Evolutionary conservation across 2,888 invertebrate species (phyloP).

Genomic region (Lasioglossum marginatum): DNA sequence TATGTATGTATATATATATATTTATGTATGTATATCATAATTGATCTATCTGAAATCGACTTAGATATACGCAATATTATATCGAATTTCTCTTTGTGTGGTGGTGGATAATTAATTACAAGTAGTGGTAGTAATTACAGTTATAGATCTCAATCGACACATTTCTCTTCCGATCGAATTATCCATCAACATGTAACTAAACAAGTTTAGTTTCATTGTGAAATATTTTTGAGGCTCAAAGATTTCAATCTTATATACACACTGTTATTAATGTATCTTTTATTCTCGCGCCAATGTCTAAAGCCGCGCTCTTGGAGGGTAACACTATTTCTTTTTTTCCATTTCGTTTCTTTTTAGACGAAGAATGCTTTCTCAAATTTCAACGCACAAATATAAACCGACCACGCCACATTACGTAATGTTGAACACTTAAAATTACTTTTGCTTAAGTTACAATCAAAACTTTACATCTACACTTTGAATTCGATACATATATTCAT

Average conservation of each 20-base stretch:
- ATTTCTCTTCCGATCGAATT: slow-evolving; percentile 33
- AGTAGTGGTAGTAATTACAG: slow-evolving; percentile 64
- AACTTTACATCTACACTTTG: slow-evolving; percentile 58
- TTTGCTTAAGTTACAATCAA: slow-evolving; percentile 53
- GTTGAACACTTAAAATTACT: slow-evolving; percentile 56
- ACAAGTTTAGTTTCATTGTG: slow-evolving; percentile 34
- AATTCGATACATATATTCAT: slow-evolving; percentile 51
- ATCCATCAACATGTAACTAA: slow-evolving; percentile 33
- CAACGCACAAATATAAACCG: slow-evolving; percentile 42
- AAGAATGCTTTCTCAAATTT: slow-evolving; percentile 33
- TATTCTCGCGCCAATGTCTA: slow-evolving; percentile 28
- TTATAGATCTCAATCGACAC: slow-evolving; percentile 51
- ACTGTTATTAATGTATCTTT: slow-evolving; percentile 42
- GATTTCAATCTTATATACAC: slow-evolving; percentile 62
- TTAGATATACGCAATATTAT: slow-evolving; percentile 69
- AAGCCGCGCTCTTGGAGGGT: slow-evolving; percentile 22
- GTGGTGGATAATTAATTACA: slow-evolving; percentile 66
- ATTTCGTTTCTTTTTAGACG: slow-evolving; percentile 29
- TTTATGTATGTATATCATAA: slow-evolving; percentile 52
- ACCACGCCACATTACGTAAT: slow-evolving; percentile 38
- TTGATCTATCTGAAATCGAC: slow-evolving; percentile 71
- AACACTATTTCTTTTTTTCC: slow-evolving; percentile 34
- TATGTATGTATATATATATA: slow-evolving; percentile 54
- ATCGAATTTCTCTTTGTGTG: slow-evolving; percentile 67
- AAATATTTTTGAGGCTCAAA: slow-evolving; percentile 33